A percentile compares a stretch with the other conserved stretches of the same genome.
Conservation (phyloP, 2,888 invertebrate genomes). For the Apodemia arnacis region DNA sequence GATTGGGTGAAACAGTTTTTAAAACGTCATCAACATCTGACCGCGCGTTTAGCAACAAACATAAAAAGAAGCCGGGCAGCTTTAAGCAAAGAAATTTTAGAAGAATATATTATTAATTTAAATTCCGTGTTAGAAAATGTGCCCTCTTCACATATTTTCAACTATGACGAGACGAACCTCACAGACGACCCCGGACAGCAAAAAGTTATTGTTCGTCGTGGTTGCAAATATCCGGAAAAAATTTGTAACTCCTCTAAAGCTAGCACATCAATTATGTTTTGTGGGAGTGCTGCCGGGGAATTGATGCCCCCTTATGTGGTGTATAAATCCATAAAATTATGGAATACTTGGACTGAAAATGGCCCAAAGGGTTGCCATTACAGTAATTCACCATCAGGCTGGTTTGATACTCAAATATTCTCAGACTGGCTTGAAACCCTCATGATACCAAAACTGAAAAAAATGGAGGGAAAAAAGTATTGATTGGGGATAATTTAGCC, state of each 20-base stretch:
- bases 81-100: not conserved
- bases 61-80: not conserved
- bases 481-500: slow-evolving; percentile 23
- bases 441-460: slow-evolving; percentile 72
- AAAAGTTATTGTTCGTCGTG: not conserved
- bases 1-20: no score
- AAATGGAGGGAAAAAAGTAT: slow-evolving; percentile 81
- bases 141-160: not conserved
- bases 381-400: slow-evolving; percentile 88
- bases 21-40: not conserved
- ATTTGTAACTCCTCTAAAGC: not conserved
- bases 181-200: not conserved
- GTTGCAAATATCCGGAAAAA: slow-evolving; percentile 3
- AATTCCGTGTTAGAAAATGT: not conserved
- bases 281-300: slow-evolving; percentile 87
- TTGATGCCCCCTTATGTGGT: slow-evolving; percentile 88
- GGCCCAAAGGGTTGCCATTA: slow-evolving; percentile 88
- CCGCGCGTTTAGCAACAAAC: not conserved
- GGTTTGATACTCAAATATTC: slow-evolving; percentile 87
- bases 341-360: slow-evolving; percentile 87
- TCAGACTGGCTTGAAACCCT: slow-evolving; percentile 85
- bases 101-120: not conserved
- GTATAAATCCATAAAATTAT: slow-evolving; percentile 89
- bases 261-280: slow-evolving; percentile 84
- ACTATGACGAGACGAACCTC: not conserved